Conservation (phyloP, 1,140 invertebrate species). For the Zaprionus ornatus region DNA sequence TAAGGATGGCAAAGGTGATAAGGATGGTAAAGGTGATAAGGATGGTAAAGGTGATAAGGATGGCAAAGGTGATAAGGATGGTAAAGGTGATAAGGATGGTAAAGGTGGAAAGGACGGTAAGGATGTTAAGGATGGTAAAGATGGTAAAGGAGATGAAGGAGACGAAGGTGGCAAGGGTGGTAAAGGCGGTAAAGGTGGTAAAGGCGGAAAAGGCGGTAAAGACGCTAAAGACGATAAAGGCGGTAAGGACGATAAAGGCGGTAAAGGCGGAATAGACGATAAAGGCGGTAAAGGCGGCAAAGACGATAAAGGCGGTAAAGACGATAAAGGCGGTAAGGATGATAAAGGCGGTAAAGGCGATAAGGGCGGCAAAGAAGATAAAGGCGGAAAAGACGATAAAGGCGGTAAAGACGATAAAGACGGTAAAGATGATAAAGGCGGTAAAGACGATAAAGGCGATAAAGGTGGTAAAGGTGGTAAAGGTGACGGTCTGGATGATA, state of each 20-base stretch:
- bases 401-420: background rate
- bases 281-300: background rate
- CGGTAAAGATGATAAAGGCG: background rate
- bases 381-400: background rate
- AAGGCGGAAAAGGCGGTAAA: background rate
- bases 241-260: background rate
- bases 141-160: background rate
- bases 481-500: too few species aligned
- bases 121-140: background rate
- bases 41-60: background rate
- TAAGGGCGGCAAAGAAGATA: background rate
- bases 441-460: background rate
- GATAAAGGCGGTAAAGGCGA: background rate
- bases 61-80: too few species aligned
- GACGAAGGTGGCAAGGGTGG: background rate
- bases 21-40: background rate
- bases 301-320: background rate
- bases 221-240: too few species aligned
- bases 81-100: background rate
- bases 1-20: background rate
- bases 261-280: background rate
- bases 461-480: background rate
- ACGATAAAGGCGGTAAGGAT: background rate
- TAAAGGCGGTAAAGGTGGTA: background rate
- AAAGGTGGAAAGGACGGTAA: background rate